phyloP scores from a whole-genome alignment of 2,888 invertebrate genomes.

The Microctonus aethiopoides region DNA sequence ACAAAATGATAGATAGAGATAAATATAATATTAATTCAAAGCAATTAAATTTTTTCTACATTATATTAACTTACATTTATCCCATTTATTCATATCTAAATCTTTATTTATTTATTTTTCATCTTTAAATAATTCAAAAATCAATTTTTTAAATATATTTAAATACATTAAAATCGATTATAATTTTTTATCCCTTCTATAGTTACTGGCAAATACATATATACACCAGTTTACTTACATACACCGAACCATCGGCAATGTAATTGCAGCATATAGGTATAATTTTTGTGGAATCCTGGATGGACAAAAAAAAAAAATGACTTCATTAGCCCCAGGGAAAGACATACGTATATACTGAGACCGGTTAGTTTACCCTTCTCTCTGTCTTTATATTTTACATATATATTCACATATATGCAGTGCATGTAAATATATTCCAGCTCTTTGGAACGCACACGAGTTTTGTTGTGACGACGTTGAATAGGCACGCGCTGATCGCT shows the following conservation, averaged over 20 bases:
- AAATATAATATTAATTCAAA: too few species aligned
- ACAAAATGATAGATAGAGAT: not conserved
- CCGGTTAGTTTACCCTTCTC: conserved; percentile 25
- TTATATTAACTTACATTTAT: too few species aligned
- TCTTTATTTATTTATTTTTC: too few species aligned
- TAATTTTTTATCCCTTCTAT: too few species aligned
- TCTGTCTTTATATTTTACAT: not conserved
- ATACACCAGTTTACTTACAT: not conserved
- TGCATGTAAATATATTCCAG: not conserved
- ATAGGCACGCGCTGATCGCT: conserved; percentile 17
- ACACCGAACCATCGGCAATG: conserved; percentile 10
- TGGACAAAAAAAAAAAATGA: conserved; percentile 25
- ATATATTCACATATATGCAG: conserved; percentile 1
- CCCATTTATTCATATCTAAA: too few species aligned
- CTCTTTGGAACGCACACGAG: not conserved
- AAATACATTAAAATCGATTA: too few species aligned
- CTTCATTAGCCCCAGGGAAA: conserved; percentile 32
- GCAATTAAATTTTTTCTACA: too few species aligned
- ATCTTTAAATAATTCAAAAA: too few species aligned
- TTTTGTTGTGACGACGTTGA: conserved; percentile 18
- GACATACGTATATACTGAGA: conserved; percentile 15
- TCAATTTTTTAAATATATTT: too few species aligned
- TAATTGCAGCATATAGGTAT: conserved; percentile 6
- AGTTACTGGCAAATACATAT: conserved; percentile 8
- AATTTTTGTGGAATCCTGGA: conserved; percentile 32